Conservation (phyloP, 2,113 vertebrate species). For the Brachyhypopomus gauderio region DNA sequence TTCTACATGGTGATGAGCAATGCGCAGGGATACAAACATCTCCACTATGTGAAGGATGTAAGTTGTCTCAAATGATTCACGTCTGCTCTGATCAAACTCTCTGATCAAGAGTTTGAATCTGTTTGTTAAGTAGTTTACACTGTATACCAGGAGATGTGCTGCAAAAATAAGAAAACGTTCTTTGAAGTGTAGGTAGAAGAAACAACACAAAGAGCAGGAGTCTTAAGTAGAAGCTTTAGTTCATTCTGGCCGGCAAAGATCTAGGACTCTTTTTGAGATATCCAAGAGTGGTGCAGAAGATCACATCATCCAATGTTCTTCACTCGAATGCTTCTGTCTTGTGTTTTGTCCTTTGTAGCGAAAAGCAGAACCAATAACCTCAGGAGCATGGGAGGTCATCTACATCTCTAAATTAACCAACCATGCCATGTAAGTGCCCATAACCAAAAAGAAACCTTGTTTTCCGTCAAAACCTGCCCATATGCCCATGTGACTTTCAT, state of each 20-base stretch:
- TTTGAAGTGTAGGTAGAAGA: slow-evolving; percentile 1
- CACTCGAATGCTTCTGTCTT: slow-evolving; percentile 4
- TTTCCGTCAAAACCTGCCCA: background rate
- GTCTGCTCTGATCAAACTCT: slow-evolving; percentile 4
- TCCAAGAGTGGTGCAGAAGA: slow-evolving; percentile 20
- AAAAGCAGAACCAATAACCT: slow-evolving; percentile 84
- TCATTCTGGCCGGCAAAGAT: slow-evolving; percentile 26
- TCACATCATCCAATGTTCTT: slow-evolving; percentile 3
- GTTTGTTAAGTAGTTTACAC: slow-evolving; percentile 27
- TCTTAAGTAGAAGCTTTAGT: background rate
- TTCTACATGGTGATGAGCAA: slow-evolving; percentile 98
- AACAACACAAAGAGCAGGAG: slow-evolving; percentile 1
- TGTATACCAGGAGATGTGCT: background rate
- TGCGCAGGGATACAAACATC: slow-evolving; percentile 90
- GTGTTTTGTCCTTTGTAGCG: slow-evolving; percentile 72
- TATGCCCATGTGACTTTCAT: background rate
- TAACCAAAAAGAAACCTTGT: background rate
- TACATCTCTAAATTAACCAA: slow-evolving; percentile 90
- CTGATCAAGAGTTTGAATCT: slow-evolving; percentile 16
- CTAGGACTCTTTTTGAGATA: slow-evolving; percentile 13
- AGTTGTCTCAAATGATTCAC: slow-evolving; percentile 50
- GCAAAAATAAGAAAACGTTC: background rate
- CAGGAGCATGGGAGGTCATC: slow-evolving; percentile 94
- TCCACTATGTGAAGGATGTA: slow-evolving; percentile 82
- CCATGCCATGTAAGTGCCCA: slow-evolving; percentile 83